Base-by-base conservation (phyloP, 2,888 invertebrate genomes). In the Omphaloscelis lunosa region DNA sequence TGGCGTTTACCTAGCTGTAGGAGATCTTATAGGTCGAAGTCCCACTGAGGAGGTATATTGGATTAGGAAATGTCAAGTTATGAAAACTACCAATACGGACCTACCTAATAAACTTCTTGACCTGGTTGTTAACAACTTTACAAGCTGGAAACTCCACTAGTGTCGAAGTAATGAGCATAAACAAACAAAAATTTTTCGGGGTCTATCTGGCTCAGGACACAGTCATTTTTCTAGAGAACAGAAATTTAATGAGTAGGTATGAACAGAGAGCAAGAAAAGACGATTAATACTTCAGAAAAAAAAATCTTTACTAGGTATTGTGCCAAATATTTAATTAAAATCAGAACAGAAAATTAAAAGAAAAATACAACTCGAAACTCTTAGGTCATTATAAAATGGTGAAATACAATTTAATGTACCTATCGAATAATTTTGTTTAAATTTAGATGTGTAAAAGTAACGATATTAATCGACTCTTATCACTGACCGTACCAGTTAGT, bases 11-110 rank as follows among this genome's bases (percentile, higher is more conserved):
- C 59, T 41, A 45, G 39, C 20, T 29, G 9, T 65, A 12, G 71
- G 39, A 48, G 27, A 20, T 72, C n/a, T 65, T 51, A 58, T 11
- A 45, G 56, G 53, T 69, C 62, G 23, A 70, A 72, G 68, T 20
- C 23, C 6, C 7, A n/a, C 8, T 69, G 11, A 72, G n/a, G 20
- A 41, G 12, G n/a, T 68, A 39, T 20, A 12, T 67, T 20, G 48
- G 8, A 66, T 2, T 48, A 12, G n/a, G 29, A n/a, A 45, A 72
- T 56, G 1, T 8, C 12, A 12, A 29, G 20, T 27, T 48, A 29
- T 48, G 23, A 48, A 29, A 66, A 48, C 48, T 66, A 12, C 8
- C 1, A n/a, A 39, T 15, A 27, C 27, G 17, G 5, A 15, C 27
- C 27, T 23, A 34, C 29, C 9, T 29, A 23, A n/a, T 56, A 34